These are phyloP conservation scores for Podarcis muralis DNA, from an alignment of 2,113 vertebrate species.

Conservation along the genomic window DNA sequence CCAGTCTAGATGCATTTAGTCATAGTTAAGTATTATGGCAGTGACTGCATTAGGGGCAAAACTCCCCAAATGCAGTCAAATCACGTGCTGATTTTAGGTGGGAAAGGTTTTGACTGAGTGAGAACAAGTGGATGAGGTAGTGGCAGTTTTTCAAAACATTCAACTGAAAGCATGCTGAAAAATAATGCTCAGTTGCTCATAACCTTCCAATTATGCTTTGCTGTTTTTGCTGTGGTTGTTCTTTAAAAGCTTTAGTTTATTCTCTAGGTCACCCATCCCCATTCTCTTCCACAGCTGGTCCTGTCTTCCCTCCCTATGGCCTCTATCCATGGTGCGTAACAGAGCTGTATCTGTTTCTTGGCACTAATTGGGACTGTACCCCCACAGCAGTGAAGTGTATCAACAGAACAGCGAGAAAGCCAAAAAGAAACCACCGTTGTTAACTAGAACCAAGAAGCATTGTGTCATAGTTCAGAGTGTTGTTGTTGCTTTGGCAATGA, in stretches of 20 bases:
- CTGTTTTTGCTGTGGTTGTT: not conserved
- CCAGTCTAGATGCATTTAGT: too few relatives aligned
- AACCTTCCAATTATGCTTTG: conserved; percentile 46
- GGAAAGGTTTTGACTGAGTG: not conserved
- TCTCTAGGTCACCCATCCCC: conserved; percentile 11
- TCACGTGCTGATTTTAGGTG: not conserved
- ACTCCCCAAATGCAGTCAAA: not conserved
- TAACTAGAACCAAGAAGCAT: conserved; percentile 73
- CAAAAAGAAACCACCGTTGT: conserved; percentile 63
- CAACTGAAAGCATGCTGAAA: conserved; percentile 54
- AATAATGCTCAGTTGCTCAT: conserved; percentile 55
- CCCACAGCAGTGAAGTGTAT: conserved; percentile 21
- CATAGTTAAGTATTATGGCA: not conserved
- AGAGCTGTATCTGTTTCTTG: conserved; percentile 51
- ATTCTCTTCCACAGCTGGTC: conserved; percentile 26
- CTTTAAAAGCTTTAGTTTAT: conserved; percentile 39
- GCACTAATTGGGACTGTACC: conserved; percentile 12
- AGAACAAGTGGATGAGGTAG: conserved; percentile 18
- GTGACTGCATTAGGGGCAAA: not conserved
- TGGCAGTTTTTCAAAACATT: conserved; percentile 47
- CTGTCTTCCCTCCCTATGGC: conserved; percentile 47
- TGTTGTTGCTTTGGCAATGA: conserved; percentile 73
- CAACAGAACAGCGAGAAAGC: conserved; percentile 40
- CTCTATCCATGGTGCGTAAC: conserved; percentile 21
- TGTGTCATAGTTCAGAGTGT: conserved; percentile 77